Evolutionary conservation across 2,797 vertebrate species (phyloP), one percentile per base, ranked within the genome.

Genomic region (Lepidocolaptes lacrymiger): DNA sequence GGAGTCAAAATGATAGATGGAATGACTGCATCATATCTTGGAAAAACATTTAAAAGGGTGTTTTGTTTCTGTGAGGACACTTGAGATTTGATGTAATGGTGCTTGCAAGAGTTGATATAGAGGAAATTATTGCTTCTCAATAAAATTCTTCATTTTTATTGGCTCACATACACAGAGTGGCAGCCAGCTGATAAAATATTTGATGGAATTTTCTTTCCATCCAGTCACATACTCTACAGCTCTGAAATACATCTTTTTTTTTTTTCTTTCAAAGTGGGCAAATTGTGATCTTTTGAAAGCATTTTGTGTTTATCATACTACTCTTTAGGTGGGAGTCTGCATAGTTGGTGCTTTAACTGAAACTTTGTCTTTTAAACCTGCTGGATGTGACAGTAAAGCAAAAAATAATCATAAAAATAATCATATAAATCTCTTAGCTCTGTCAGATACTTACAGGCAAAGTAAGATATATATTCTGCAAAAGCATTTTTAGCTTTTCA

Each of bases 101-200:
- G 37, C 62, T 96, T 89, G 61, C 68, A 84, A 93, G 87, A 78
- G 91, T 90, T 95, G 87, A 95, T 96, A 91, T 12, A 94, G 74
- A 92, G 92, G 89, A 96, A 96, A 96, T 95, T 91, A 95, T 95
- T 94, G 75, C 89, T 93, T 94, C 92, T 72, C 94, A 96, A 95
- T 97, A 96, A 96, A 97, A 93, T 90, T 95, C 85, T 73, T 83
- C 85, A 95, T 97, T 97, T 96, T 96, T 96, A 96, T 91, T 97
- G 95, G 93, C 94, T 93, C 62, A 9, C 18, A 22, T 89, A 85
- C 80, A 93, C 89, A 95, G 86, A 96, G 90, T 64, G 82, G 83
- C 85, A 95, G 87, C 89, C 96, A 97, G 91, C 82, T 95, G 91
- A 97, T 97, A 97, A 97, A 95, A 96, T 94, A 89, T 67, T 93